Evolutionary conservation across 2,113 vertebrate genomes (phyloP).

Genomic region (Rallus limicola): DNA sequence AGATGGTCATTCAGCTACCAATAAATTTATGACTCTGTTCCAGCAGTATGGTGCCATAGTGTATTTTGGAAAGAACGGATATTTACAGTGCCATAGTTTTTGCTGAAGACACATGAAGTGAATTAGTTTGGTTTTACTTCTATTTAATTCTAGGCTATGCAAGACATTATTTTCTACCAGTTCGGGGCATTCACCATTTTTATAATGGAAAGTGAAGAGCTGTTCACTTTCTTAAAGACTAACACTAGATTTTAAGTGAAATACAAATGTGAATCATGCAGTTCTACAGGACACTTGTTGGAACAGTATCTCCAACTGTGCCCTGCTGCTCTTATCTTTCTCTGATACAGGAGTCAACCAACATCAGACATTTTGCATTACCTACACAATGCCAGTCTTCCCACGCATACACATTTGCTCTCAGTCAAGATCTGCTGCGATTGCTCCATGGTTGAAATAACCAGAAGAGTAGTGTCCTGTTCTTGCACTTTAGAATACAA

Average conservation of each 20-base stretch:
- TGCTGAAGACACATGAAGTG: neutral
- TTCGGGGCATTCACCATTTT: neutral
- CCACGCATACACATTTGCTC: neutral
- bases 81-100: neutral
- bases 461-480: neutral
- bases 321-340: neutral
- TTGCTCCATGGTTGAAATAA: neutral
- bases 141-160: neutral
- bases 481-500: neutral
- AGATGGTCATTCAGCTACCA: conserved; percentile 9
- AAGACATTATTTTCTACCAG: neutral
- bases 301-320: neutral
- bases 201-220: neutral
- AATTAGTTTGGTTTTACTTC: neutral
- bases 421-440: neutral
- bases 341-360: neutral
- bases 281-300: neutral
- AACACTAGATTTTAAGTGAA: neutral
- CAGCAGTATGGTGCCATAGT: neutral
- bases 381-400: neutral
- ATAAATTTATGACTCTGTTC: neutral
- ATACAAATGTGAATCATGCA: neutral
- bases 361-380: neutral
- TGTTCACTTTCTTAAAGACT: neutral
- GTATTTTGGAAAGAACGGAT: neutral